Evolutionary conservation across 2,113 vertebrate species (phyloP), one percentile per base, ranked within the genome.

Genomic region (Hemiprocne comata): DNA sequence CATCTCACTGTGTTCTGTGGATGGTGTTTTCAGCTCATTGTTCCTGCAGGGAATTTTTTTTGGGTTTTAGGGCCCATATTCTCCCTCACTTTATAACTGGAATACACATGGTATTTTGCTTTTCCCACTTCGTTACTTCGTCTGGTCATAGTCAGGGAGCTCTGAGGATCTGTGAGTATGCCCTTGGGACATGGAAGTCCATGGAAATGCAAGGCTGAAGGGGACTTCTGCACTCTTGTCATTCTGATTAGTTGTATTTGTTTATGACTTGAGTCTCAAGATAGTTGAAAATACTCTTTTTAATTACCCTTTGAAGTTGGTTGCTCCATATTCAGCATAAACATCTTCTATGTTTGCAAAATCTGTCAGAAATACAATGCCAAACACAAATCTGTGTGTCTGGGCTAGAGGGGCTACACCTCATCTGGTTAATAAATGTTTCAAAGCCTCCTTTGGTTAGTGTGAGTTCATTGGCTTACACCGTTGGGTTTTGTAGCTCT

Each of bases 31-130:
- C 15, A 11, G 53, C 67, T 82, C 36, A 8, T 17, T 72, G 24
- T 66, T 11, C 46, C n/a, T 51, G 10, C 15, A 6, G 21, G 51
- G 61, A 71, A 74, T 29, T 10, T 10, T 20, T 90, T 34, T 31
- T 34, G 7, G 11, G 5, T 77, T 91, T 88, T 66, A 67, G 54
- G 38, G 46, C 17, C 48, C 11, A 3, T 57, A 4, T n/a, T 14
- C 65, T 92, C 73, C 31, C 33, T 93, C 18, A 25, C n/a, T 74
- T 91, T 71, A 2, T 70, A 83, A 90, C 60, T 88, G 53, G 92
- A 92, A 81, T 57, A 77, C 50, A 67, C 3, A 5, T 17, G 34
- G 51, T 42, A 85, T 91, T 95, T 87, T 38, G 54, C n/a, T 73
- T 71, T 70, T 57, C 61, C 29, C n/a, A 23, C 20, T 50, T 51